Conservation (phyloP, 2,797 vertebrate species). For the Hippopotamyrus pictus region DNA sequence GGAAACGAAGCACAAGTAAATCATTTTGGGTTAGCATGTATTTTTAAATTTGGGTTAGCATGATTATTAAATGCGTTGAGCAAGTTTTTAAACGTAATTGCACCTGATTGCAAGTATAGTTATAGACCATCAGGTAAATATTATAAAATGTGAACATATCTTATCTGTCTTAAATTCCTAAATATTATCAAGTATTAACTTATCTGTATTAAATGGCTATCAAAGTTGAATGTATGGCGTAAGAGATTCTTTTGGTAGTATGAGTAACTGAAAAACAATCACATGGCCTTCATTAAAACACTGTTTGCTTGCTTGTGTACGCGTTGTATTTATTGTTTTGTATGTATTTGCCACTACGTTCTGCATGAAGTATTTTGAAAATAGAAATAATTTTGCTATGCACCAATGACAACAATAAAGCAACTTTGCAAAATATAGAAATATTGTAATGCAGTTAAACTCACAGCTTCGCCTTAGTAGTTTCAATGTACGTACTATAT, state of each 20-base stretch:
- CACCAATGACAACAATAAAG: not conserved
- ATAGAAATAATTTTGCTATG: not conserved
- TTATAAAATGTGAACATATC: not conserved
- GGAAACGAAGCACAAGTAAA: not conserved
- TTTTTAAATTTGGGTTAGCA: too few relatives aligned
- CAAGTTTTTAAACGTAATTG: not conserved
- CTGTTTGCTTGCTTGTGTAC: not conserved
- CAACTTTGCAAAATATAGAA: not conserved
- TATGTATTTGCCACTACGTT: not conserved
- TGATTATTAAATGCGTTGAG: not conserved
- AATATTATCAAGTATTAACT: not conserved
- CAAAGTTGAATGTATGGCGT: not conserved
- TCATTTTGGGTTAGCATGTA: not conserved
- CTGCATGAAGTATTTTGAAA: not conserved
- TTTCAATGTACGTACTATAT: not conserved
- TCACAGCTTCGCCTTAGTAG: not conserved
- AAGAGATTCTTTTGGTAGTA: not conserved
- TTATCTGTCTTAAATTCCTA: not conserved
- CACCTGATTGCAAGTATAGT: not conserved
- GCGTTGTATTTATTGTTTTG: not conserved
- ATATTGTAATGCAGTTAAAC: not conserved
- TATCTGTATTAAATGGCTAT: not conserved
- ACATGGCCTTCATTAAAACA: not conserved
- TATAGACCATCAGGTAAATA: not conserved
- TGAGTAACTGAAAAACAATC: not conserved